Conservation (phyloP, 2,888 invertebrate genomes). For the Mythimna albipuncta region DNA sequence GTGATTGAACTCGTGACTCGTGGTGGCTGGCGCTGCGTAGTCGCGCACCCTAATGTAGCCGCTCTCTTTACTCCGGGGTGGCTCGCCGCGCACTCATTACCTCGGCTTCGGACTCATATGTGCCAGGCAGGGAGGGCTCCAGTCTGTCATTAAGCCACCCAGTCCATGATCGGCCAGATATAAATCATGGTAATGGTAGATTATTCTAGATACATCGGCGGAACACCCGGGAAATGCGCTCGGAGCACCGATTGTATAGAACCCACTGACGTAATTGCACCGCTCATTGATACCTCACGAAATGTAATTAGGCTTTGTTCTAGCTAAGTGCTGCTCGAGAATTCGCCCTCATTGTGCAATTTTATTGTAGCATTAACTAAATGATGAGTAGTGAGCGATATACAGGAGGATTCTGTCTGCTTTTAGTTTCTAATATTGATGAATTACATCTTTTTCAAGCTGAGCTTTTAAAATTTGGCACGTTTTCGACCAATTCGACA, state of each 20-base stretch:
- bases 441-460: not conserved
- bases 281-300: conserved; percentile 88
- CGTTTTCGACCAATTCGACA: not conserved
- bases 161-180: conserved; percentile 85
- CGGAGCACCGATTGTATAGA: conserved; percentile 84
- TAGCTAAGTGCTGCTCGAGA: conserved; percentile 79
- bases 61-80: conserved; percentile 61
- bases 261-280: conserved; percentile 86
- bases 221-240: conserved; percentile 87
- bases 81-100: conserved; percentile 74
- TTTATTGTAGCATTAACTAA: conserved; percentile 81
- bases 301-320: conserved; percentile 88
- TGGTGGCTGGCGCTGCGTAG: conserved; percentile 13
- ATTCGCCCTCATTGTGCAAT: conserved; percentile 80
- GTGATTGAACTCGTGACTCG: conserved; percentile 33
- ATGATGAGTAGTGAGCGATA: conserved; percentile 72
- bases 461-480: not conserved
- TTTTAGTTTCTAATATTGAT: conserved; percentile 19
- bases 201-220: conserved; percentile 87
- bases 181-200: conserved; percentile 90
- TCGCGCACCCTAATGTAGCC: conserved; percentile 34
- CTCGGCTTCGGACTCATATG: conserved; percentile 74
- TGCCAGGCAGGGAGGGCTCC: conserved; percentile 76
- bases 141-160: conserved; percentile 85
- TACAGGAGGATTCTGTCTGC: conserved; percentile 20